Percentiles rank a stretch among this genome's conserved stretches.
Evolutionary conservation across 2,888 invertebrate genomes (phyloP).

Genomic region (Amphipoea lucens): DNA sequence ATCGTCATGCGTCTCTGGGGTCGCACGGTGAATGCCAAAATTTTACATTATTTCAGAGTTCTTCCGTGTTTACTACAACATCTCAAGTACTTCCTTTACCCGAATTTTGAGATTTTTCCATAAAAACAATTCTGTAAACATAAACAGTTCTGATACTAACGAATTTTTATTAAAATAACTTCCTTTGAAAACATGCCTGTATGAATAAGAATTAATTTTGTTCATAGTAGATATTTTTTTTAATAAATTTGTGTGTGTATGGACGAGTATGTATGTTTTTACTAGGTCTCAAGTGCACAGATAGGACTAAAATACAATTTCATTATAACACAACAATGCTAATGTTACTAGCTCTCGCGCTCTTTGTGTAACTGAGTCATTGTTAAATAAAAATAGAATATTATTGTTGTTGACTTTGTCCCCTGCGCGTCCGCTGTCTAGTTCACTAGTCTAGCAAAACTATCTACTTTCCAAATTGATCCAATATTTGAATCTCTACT

Average conservation of each 20-base stretch:
- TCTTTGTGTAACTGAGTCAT: background rate
- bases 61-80: background rate
- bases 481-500: constrained; percentile 18
- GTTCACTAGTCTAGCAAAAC: background rate
- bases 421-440: background rate
- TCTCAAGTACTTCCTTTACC: background rate
- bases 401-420: background rate
- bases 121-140: background rate
- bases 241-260: background rate
- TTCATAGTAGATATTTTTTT: background rate
- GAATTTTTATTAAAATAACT: background rate
- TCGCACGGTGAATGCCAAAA: background rate
- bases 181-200: background rate
- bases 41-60: background rate
- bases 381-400: background rate
- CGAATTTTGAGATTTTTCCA: background rate
- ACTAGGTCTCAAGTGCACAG: background rate
- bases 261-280: background rate
- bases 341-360: background rate
- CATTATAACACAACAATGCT: too few species aligned
- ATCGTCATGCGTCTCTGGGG: constrained; percentile 5
- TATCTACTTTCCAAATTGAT: constrained; percentile 31
- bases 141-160: background rate
- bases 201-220: background rate
- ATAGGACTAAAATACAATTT: background rate